A percentile compares a stretch with the other conserved stretches of the same genome.
Evolutionary conservation across 1,140 invertebrate genomes (phyloP).

Genomic region (Oryctes rhinoceros): DNA sequence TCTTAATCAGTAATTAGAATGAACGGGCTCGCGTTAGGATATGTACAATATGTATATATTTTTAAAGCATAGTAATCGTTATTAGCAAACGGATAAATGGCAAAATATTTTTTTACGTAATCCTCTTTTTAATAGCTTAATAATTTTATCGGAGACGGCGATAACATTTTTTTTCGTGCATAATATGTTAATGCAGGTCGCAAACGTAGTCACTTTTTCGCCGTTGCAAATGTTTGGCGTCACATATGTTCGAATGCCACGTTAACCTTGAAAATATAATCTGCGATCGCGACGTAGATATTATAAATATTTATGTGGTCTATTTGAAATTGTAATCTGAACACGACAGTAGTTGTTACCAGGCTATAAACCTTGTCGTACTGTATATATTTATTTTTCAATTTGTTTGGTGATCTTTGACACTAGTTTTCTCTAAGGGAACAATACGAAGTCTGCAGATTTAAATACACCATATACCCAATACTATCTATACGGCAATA

Average conservation of each 20-base stretch:
- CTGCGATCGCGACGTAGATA: slow-evolving; percentile 20
- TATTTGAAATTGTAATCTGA: slow-evolving; percentile 32
- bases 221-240: not conserved
- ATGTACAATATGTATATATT: not conserved
- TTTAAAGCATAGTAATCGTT: not conserved
- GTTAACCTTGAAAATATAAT: slow-evolving; percentile 29
- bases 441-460: not conserved
- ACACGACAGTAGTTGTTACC: slow-evolving; percentile 24
- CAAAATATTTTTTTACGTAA: slow-evolving; percentile 16
- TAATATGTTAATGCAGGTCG: slow-evolving; percentile 28
- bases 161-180: not conserved
- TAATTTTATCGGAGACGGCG: not conserved
- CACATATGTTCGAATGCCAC: slow-evolving; percentile 7
- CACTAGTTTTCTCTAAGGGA: not conserved
- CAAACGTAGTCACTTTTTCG: not conserved
- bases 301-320: slow-evolving; percentile 12
- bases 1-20: not conserved
- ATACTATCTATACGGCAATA: too few species aligned
- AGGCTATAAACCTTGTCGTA: slow-evolving; percentile 4
- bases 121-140: not conserved
- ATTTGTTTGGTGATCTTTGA: slow-evolving; percentile 16
- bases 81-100: not conserved
- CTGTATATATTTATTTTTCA: slow-evolving; percentile 25
- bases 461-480: not conserved
- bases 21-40: not conserved